A percentile compares a stretch with the other conserved stretches of the same genome.
phyloP scores from a whole-genome alignment of 2,113 vertebrate species.

The Mobula hypostoma region DNA sequence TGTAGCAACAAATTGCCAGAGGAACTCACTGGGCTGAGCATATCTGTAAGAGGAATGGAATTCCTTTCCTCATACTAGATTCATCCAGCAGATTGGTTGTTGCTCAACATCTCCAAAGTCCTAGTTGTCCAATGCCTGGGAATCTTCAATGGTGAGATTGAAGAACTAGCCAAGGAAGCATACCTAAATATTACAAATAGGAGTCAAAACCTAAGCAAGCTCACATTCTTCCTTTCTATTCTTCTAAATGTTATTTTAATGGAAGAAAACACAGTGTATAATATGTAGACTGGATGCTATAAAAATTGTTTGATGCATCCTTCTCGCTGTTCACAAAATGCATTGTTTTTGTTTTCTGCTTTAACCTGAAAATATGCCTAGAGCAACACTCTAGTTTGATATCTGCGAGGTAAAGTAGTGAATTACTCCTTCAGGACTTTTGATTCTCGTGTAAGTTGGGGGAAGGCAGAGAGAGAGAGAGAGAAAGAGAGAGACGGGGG shows the following conservation, averaged over 20 bases:
- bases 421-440: constrained; percentile 81
- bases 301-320: constrained; percentile 50
- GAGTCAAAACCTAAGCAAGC: neutral
- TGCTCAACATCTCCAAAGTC: too few relatives aligned
- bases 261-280: neutral
- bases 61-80: too few relatives aligned
- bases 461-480: constrained; percentile 49
- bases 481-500: too few relatives aligned
- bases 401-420: constrained; percentile 75
- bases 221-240: neutral
- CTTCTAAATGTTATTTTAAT: neutral
- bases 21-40: too few relatives aligned
- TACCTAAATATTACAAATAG: neutral
- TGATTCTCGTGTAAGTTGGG: constrained; percentile 77
- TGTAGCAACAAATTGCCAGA: too few relatives aligned
- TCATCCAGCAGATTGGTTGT: too few relatives aligned
- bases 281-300: neutral
- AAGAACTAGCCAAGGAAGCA: neutral
- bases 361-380: constrained; percentile 78
- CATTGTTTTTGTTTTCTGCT: constrained; percentile 71
- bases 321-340: constrained; percentile 65
- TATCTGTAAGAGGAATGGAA: too few relatives aligned
- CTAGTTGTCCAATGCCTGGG: neutral
- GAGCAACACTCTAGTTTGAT: constrained; percentile 72
- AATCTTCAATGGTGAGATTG: neutral